phyloP scores from a whole-genome alignment of 2,113 vertebrate species.

The Phodopus roborovskii region DNA sequence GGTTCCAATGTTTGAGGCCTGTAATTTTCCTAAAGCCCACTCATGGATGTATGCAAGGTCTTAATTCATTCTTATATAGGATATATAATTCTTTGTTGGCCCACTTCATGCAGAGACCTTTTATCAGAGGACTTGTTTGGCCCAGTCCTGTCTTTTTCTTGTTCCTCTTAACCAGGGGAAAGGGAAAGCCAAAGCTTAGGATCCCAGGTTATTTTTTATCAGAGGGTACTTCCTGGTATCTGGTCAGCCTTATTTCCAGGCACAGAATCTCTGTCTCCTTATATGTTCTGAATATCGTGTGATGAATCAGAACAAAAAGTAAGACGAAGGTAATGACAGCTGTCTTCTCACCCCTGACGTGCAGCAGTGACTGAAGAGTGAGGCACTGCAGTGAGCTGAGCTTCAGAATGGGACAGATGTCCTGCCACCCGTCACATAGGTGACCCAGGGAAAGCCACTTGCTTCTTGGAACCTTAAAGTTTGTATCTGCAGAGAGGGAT shows the following conservation, averaged over 20 bases:
- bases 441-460: not conserved
- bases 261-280: slow-evolving; percentile 10
- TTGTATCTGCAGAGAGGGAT: not conserved
- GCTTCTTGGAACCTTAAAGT: not conserved
- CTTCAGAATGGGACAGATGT: slow-evolving; percentile 2
- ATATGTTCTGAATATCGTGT: slow-evolving; percentile 12
- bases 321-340: not conserved
- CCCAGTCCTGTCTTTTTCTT: not conserved
- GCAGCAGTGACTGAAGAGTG: not conserved
- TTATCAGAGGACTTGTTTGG: not conserved
- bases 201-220: not conserved
- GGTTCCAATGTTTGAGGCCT: slow-evolving; percentile 2
- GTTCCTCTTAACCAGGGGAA: not conserved
- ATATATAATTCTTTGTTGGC: not conserved
- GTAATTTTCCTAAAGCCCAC: not conserved
- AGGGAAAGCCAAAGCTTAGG: slow-evolving; percentile 7
- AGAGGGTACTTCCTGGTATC: not conserved
- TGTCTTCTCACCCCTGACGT: not conserved
- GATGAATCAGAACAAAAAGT: slow-evolving; percentile 24
- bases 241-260: slow-evolving; percentile 22
- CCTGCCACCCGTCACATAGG: not conserved
- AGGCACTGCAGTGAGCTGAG: not conserved
- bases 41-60: not conserved
- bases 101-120: not conserved
- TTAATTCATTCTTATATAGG: not conserved